Conservation (phyloP, 2,113 vertebrate species). For the Eurypyga helias region DNA sequence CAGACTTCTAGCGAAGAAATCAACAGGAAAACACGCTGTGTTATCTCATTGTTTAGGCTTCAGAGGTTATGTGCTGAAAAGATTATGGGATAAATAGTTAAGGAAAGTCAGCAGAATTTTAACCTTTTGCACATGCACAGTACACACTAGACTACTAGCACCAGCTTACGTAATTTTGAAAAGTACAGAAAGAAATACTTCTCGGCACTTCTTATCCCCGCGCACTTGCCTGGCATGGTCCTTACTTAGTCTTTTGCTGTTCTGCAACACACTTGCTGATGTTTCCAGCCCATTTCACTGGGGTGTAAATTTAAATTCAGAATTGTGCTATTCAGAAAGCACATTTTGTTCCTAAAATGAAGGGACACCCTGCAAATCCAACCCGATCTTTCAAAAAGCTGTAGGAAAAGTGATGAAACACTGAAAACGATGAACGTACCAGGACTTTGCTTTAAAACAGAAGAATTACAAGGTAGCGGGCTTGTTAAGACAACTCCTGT, state of each 20-base stretch:
- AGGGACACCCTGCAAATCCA: not conserved
- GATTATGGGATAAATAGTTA: not conserved
- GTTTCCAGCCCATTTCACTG: not conserved
- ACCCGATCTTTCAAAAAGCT: not conserved
- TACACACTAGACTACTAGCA: not conserved
- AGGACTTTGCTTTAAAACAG: not conserved
- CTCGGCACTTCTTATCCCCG: not conserved
- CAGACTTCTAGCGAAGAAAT: not conserved
- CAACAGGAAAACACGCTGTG: not conserved
- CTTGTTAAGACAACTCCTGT: not conserved
- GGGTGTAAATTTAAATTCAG: not conserved
- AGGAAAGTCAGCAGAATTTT: not conserved
- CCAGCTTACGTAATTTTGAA: not conserved
- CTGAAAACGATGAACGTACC: rapidly evolving
- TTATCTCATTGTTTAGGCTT: not conserved
- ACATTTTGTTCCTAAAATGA: not conserved
- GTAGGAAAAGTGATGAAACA: not conserved
- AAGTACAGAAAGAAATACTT: not conserved
- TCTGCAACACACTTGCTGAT: not conserved
- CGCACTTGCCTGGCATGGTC: not conserved
- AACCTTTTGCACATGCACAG: not conserved
- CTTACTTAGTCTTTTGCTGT: not conserved
- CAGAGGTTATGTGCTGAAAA: not conserved
- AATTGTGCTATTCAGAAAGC: not conserved
- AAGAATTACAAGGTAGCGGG: not conserved